Evolutionary conservation across 1,140 invertebrate species (phyloP), one percentile per base, ranked within the genome.

Genomic region (Drosophila saltans): DNA sequence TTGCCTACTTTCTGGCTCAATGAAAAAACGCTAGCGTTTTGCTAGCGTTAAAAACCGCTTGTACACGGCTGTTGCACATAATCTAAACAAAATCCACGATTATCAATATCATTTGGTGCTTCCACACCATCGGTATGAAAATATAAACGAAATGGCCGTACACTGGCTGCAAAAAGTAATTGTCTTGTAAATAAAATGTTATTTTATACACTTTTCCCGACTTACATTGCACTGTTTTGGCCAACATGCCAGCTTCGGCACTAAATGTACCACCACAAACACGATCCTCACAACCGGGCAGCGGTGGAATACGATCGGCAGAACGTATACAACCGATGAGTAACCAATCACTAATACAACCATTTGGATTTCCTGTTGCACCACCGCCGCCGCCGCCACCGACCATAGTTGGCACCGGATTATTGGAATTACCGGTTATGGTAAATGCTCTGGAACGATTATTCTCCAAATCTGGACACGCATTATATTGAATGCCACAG

Each of bases 21-120:
- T 2, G 2, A 9, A 10, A 52, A 52, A 26, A 8, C 21, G 45
- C 45, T 52, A 10, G 9, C 24, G 45, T 10, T 52, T 26, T 4
- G 26, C 3, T 48, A 24, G 45, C 45, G 7, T 48, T 73, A 91
- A 69, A 75, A 92, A 0, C 91, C 92, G 85, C 95, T 96, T 48
- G 95, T 96, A 81, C 97, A 97, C 0, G 96, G 96, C 82, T 97
- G 96, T 91, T 97, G 97, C 2, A 97, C 94, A 77, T 96, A 97
- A 84, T 96, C 96, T 1, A 97, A 90, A 75, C 96, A 97, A 82
- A 97, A 97, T 2, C 97, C 97, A 73, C 95, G 93, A 89, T 97
- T 97, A 55, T 94, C 95, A 0, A 95, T 92, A 75, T 97, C 96
- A 2, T 94, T 94, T 0, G 96, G 96, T 0, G 95, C 94, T 91